Evolutionary conservation across 2,113 vertebrate genomes (phyloP), one percentile per base, ranked within the genome.

Genomic region (Mustela lutreola): DNA sequence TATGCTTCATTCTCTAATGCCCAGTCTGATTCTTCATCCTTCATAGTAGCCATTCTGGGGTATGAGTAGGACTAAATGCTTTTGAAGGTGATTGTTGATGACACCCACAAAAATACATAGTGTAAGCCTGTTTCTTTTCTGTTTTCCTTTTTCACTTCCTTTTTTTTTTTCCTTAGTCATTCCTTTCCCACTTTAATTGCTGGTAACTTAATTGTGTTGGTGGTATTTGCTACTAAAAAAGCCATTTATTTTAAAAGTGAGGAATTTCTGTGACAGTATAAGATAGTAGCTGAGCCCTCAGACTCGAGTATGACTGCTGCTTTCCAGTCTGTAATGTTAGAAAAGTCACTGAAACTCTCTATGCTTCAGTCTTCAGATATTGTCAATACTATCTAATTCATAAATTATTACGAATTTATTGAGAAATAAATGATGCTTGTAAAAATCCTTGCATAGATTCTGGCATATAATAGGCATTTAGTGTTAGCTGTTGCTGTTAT

Each of bases 231-330:
- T 78, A 36, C 39, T 67, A 53, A 65, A 87, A 18, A 42, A 53
- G 26, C 24, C 5, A 70, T 70, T 82, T 65, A 42, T 70, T 94
- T 94, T 63, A 28, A 91, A 94, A 31, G 8, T 56, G 26, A 89
- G 16, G 71, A 39, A 60, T 65, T 62, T 39, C 28, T 26, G 2
- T 24, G 5, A 28, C 10, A 42, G 4, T 71, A 8, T 26, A 71
- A 76, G 18, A 24, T 18, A 71, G 16, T 11, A 84, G 33, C 22
- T 83, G 56, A 45, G n/a, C 5, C 76, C n/a, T 31, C 18, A 67
- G 4, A 1, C 16, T 88, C 50, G 16, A 71, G 22, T 91, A 24
- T 22, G 31, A 76, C 4, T 70, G n/a, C 1, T 45, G 21, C 11
- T 84, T 91, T 58, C 79, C 60, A 73, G 19, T 9, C 21, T 79